Base-by-base conservation (phyloP, 2,888 invertebrate genomes). In the Pterobdella sp. region DNA sequence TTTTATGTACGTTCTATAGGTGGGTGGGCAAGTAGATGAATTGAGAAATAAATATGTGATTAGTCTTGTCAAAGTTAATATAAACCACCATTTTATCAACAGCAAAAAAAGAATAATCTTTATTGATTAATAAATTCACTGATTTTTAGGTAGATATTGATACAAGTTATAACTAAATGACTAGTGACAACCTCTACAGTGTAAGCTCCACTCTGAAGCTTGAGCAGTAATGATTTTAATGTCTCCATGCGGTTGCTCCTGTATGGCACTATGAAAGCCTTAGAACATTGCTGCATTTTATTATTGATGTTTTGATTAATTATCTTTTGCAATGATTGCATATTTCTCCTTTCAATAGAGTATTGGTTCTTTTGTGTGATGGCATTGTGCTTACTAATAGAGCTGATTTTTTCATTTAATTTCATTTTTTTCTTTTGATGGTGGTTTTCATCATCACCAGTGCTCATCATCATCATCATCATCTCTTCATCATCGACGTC, bases 401-500 rank as follows among this genome's bases (percentile, higher is more conserved):
- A 4, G n/a, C 14, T 26, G n/a, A n/a, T n/a, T n/a, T 56, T 22
- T 14, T 56, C 60, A 7, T 56, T 3, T 14, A 56, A 22, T 26
- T 26, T 56, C 4, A 56, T 56, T 56, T 26, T 56, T 56, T 56
- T 56, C 18, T 56, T 56, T 4, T 22, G n/a, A 4, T 22, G 14
- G 26, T 56, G n/a, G 26, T 56, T 26, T 3, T 56, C 14, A 56
- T 18, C 60, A 56, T 22, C 4, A 4, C 3, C 10, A 26, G 60
- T 18, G 18, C 3, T 26, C 60, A 18, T n/a, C n/a, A 26, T 3
- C 60, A 56, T 56, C 60, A 56, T 56, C 60, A 56, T 56, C 60
- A 56, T 56, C 60, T 26, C n/a, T 26, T 56, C 60, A 7, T 56
- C 60, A 56, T 56, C 60, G n/a, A 26, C 60, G n/a, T n/a, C n/a